Evolutionary conservation across 2,113 vertebrate genomes (phyloP), one percentile per base, ranked within the genome.

Genomic region (Phrynocephalus versicolor): DNA sequence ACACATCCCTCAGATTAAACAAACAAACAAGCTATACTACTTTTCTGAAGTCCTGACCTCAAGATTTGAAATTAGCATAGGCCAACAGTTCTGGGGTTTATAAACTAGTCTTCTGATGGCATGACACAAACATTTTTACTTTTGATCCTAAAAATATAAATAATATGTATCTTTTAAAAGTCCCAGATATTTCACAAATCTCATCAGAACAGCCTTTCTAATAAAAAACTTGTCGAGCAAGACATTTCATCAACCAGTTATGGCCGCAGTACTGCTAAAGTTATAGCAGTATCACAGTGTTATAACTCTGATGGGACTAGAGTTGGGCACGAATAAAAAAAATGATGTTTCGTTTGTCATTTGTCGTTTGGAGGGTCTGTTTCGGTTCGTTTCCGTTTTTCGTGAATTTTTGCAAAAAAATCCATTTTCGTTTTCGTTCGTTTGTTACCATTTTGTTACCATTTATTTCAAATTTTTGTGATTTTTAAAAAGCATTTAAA

Each of bases 171-270:
- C 39, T 51, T 91, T 41, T 41, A 60, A 87, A 90, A 88, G 15
- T 87, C 23, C 37, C 0, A 0, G 37, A 21, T 88, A 88, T 82
- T 85, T 86, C 83, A 79, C n/a, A 88, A 74, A 77, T 2, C 78
- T 71, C 69, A 81, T 86, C 84, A 79, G 37, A 33, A 51, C 57
- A 88, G 91, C 87, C 89, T 60, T 27, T 57, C 45, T 69, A 85
- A 72, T 18, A 81, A 82, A 25, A n/a, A 27, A 27, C 77, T 4
- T 64, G 81, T 25, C 60, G 76, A 84, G 69, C 77, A 1, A 0
- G 64, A 2, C 88, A 51, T 19, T 27, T 82, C 84, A 35, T 93
- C 69, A 70, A 65, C 45, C 87, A 25, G 13, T 79, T 3, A 25
- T 30, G 69, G 14, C 79, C 75, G 75, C 0, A 0, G 21, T 86